Conservation (phyloP, 2,888 invertebrate genomes). For the Heliconius ismenius region DNA sequence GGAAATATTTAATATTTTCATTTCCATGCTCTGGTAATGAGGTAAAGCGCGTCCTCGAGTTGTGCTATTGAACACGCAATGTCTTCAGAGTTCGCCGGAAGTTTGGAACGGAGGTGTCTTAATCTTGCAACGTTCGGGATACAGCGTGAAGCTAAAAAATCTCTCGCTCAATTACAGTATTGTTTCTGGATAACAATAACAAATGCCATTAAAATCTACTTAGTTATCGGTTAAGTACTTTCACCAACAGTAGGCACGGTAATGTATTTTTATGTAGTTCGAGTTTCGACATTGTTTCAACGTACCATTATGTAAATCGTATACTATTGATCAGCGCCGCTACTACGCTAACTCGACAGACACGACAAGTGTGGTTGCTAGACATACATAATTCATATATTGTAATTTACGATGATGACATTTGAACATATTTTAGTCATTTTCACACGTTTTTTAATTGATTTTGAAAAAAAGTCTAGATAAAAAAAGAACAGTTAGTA, state of each 20-base stretch:
- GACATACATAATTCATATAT: neutral
- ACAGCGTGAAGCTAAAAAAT: too few relatives aligned
- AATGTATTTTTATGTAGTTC: conserved; percentile 18
- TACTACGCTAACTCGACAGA: conserved; percentile 13
- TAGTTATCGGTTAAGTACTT: conserved; percentile 14
- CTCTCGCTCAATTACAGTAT: neutral
- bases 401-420: neutral
- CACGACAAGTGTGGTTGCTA: neutral
- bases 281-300: conserved; percentile 20
- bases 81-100: too few relatives aligned
- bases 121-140: too few relatives aligned
- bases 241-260: neutral
- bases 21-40: too few relatives aligned
- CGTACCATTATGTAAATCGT: conserved; percentile 23
- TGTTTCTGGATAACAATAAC: neutral
- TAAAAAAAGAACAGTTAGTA: too few relatives aligned
- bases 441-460: neutral
- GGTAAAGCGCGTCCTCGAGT: too few relatives aligned
- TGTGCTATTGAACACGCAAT: too few relatives aligned
- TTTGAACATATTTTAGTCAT: neutral
- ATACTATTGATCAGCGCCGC: conserved; percentile 14
- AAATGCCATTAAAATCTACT: conserved; percentile 18
- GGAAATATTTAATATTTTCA: too few relatives aligned
- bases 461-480: too few relatives aligned
- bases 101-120: too few relatives aligned